Evolutionary conservation across 2,888 invertebrate species (phyloP).

Genomic region (Plusia festucae): DNA sequence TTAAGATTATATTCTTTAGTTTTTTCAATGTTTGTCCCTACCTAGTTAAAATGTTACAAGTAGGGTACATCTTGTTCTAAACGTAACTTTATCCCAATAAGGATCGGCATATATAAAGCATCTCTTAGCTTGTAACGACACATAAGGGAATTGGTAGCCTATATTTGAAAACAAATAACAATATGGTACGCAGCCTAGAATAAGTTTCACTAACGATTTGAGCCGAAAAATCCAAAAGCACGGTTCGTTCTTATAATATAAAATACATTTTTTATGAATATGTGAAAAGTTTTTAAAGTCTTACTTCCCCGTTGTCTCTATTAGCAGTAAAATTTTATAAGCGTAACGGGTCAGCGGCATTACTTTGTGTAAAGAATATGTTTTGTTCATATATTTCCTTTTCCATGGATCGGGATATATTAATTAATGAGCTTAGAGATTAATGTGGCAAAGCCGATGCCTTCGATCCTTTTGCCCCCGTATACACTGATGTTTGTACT

Average conservation of each 20-base stretch:
- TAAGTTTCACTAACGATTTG: conserved; percentile 7
- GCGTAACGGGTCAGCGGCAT: conserved; percentile 20
- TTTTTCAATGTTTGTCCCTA: neutral
- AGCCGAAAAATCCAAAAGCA: conserved; percentile 12
- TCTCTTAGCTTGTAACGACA: conserved; percentile 5
- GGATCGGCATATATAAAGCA: neutral
- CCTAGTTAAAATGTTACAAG: neutral
- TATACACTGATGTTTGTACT: conserved; percentile 18
- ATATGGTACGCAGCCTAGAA: conserved; percentile 3
- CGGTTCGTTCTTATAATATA: conserved; percentile 8
- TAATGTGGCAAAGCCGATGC: conserved; percentile 18
- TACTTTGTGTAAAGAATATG: conserved; percentile 12
- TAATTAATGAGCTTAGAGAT: conserved; percentile 25
- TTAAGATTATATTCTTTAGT: too few relatives aligned
- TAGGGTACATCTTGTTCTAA: neutral
- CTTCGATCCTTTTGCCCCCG: conserved; percentile 19
- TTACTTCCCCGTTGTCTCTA: conserved; percentile 17
- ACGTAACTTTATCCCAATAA: neutral
- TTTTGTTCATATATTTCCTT: conserved; percentile 7
- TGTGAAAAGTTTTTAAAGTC: conserved; percentile 18
- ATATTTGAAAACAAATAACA: conserved; percentile 7
- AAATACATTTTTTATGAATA: conserved; percentile 15
- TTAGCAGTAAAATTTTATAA: conserved; percentile 32
- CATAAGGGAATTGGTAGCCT: neutral
- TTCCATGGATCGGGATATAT: conserved; percentile 9